Evolutionary conservation across 1,140 invertebrate species (phyloP).

Genomic region (Thereuonema tuberculata): DNA sequence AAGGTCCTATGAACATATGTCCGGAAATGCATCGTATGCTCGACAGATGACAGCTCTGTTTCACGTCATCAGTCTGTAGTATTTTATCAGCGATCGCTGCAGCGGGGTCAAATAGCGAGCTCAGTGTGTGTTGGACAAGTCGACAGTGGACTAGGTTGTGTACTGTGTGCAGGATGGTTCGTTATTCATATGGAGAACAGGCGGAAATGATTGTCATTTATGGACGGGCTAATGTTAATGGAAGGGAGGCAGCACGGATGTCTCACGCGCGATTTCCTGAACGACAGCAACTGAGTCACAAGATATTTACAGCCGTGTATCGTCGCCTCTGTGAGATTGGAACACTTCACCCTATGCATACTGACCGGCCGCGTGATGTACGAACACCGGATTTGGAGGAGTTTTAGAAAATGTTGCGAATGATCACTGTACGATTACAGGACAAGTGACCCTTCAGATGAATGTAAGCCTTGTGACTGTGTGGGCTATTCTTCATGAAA

Average conservation of each 20-base stretch:
- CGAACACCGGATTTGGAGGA: not conserved
- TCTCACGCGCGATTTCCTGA: not conserved
- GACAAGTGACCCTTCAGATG: not conserved
- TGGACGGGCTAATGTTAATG: not conserved
- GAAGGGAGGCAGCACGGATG: not conserved
- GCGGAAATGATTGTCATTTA: not conserved
- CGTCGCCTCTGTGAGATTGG: not conserved
- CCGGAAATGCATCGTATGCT: no score
- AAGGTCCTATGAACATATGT: no score
- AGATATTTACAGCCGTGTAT: not conserved
- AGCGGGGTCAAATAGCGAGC: not conserved
- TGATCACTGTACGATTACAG: not conserved
- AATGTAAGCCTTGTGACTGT: not conserved
- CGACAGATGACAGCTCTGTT: no score
- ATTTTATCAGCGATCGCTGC: not conserved
- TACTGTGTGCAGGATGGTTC: not conserved
- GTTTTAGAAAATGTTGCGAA: not conserved
- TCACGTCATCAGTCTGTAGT: no score
- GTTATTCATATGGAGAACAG: not conserved
- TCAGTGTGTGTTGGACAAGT: not conserved
- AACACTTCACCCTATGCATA: not conserved
- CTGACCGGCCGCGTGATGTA: not conserved
- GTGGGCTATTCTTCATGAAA: not conserved
- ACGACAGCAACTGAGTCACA: not conserved
- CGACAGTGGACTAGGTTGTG: not conserved